phyloP scores from a whole-genome alignment of 2,888 invertebrate species.

The Xiphydria camelus region DNA sequence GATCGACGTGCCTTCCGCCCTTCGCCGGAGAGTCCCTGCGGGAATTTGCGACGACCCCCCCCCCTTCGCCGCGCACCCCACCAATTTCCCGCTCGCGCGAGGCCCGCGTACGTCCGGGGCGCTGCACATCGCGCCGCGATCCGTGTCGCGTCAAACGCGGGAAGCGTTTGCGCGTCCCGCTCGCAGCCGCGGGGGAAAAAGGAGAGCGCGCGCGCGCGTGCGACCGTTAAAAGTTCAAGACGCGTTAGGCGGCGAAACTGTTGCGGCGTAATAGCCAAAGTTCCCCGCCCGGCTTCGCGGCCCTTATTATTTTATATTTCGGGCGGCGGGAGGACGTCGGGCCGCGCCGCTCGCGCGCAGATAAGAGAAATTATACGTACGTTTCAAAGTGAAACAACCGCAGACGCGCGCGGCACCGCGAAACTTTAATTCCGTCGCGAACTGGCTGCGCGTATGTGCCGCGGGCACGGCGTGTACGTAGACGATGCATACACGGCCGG shows the following conservation, averaged over 20 bases:
- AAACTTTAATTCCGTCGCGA: slow-evolving; percentile 35
- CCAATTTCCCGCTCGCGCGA: too few relatives aligned
- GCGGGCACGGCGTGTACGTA: too few relatives aligned
- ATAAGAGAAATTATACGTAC: slow-evolving; percentile 41
- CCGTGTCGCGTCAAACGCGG: too few relatives aligned
- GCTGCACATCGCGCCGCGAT: too few relatives aligned
- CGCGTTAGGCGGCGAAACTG: slow-evolving; percentile 50
- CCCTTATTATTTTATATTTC: slow-evolving; percentile 48
- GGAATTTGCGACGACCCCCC: too few relatives aligned
- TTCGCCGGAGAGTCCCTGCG: too few relatives aligned
- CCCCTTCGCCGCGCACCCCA: too few relatives aligned
- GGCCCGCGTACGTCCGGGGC: too few relatives aligned
- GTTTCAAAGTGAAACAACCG: slow-evolving; percentile 47
- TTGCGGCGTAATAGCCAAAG: slow-evolving; percentile 54
- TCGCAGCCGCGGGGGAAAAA: too few relatives aligned
- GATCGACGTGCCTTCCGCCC: too few relatives aligned
- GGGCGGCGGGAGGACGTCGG: slow-evolving; percentile 31
- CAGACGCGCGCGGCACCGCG: slow-evolving; percentile 33
- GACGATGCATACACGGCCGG: too few relatives aligned
- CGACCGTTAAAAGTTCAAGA: slow-evolving; percentile 53
- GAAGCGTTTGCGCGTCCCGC: too few relatives aligned
- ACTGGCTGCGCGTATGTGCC: neutral
- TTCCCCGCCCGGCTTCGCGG: slow-evolving; percentile 25
- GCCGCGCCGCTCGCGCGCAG: slow-evolving; percentile 31
- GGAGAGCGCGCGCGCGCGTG: slow-evolving; percentile 23